Base-by-base conservation (phyloP, 2,888 invertebrate genomes). In the Dryocosmus kuriphilus region DNA sequence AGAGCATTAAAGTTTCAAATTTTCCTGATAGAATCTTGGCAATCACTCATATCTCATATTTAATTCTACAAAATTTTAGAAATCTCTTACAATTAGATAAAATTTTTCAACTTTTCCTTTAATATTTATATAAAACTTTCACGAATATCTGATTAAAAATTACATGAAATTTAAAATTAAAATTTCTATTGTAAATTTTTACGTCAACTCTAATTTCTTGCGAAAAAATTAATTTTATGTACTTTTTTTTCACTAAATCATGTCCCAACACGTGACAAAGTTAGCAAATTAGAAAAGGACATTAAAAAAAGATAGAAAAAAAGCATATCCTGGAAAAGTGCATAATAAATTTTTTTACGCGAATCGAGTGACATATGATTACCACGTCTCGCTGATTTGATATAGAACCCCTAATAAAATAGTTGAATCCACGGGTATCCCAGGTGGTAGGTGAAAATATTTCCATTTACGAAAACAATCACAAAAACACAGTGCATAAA, bases 401-500 rank as follows among this genome's bases (percentile, higher is more conserved):
- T 46, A 30, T 46, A 30, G 46, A 71, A 71, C 27, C 6, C n/a
- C 30, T 6, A 16, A 30, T 51, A 24, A 71, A 51, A 16, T 71
- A 11, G 27, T n/a, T 51, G 32, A 71, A n/a, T 19, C n/a, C 27
- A n/a, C 32, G 30, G 11, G 51, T 46, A 32, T 8, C 30, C 51
- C 71, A 71, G 71, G 71, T 71, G 71, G 71, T 51, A 71, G 71
- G 71, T 51, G 51, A 55, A 71, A 71, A 71, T 71, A 71, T 32
- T 71, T 71, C 51, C 55, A 71, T 71, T 55, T 55, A 76, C 74
- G 80, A 84, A 84, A 85, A 86, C 83, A 88, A 83, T 80, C 78
- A 82, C 77, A 81, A 86, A 86, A 86, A 86, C 80, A 84, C 79
- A 81, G 84, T 81, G 84, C 84, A 89, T 88, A 88, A 88, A 89